Percentiles rank a stretch among this genome's conserved stretches.
Conservation (phyloP, 2,888 invertebrate species). For the Caenorhabditis sp. region DNA sequence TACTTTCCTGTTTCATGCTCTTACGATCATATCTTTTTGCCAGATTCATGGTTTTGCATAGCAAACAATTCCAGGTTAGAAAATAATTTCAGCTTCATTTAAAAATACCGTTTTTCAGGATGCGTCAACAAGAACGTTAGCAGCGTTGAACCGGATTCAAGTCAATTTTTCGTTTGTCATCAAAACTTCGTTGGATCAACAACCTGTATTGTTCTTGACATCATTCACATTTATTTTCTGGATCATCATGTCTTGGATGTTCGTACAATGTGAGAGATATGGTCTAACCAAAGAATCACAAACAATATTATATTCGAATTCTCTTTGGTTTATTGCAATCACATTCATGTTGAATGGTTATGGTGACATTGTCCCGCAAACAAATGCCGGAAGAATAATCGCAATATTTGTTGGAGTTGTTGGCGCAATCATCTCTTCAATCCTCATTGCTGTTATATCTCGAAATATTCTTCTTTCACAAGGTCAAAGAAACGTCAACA, state of each 20-base stretch:
- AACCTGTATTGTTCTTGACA: constrained; percentile 94
- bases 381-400: constrained; percentile 98
- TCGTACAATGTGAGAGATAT: constrained; percentile 89
- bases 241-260: constrained; percentile 99
- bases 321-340: constrained; percentile 73
- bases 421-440: constrained; percentile 98
- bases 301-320: constrained; percentile 66
- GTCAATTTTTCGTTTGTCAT: constrained; percentile 92
- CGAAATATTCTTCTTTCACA: constrained; percentile 97
- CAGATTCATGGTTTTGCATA: constrained; percentile 98
- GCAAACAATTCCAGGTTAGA: constrained; percentile 84
- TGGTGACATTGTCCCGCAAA: constrained; percentile 97
- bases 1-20: constrained; percentile 98
- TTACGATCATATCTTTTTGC: constrained; percentile 96
- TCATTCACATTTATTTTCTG: constrained; percentile 99
- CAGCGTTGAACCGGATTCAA: constrained; percentile 78
- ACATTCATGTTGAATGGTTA: constrained; percentile 99
- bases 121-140: constrained; percentile 85
- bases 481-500: constrained; percentile 98
- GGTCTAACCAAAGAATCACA: constrained; percentile 48
- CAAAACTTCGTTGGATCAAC: constrained; percentile 99
- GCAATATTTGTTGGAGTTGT: constrained; percentile 99
- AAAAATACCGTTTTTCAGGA: constrained; percentile 72
- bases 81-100: background rate
- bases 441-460: constrained; percentile 98